phyloP scores from a whole-genome alignment of 1,140 invertebrate genomes.

The Lepidostoma basale region DNA sequence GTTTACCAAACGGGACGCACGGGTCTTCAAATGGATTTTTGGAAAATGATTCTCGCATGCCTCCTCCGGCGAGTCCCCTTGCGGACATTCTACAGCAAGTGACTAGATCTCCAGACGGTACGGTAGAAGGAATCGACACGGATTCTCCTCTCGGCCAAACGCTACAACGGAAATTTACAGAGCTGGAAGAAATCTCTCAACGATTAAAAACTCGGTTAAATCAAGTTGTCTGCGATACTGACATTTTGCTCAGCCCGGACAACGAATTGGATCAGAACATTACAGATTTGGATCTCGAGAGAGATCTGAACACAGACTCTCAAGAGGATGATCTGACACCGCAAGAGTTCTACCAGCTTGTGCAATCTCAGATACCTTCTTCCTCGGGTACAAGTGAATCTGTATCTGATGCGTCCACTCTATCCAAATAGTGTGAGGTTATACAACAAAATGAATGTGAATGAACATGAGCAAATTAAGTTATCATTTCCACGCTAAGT shows the following conservation, averaged over 20 bases:
- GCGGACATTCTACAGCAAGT: slow-evolving; percentile 56
- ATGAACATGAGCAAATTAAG: no score
- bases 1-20: slow-evolving; percentile 30
- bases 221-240: slow-evolving; percentile 58
- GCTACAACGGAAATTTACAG: slow-evolving; percentile 58
- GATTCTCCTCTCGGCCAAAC: slow-evolving; percentile 57
- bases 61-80: slow-evolving; percentile 49
- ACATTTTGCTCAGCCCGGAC: slow-evolving; percentile 58
- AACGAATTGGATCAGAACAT: slow-evolving; percentile 36
- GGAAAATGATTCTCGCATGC: slow-evolving; percentile 43
- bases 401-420: slow-evolving; percentile 34
- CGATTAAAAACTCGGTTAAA: slow-evolving; percentile 59
- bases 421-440: slow-evolving; percentile 36
- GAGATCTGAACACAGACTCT: slow-evolving; percentile 44
- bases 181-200: slow-evolving; percentile 59
- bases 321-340: slow-evolving; percentile 43
- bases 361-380: slow-evolving; percentile 36
- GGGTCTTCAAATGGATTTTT: slow-evolving; percentile 12
- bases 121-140: slow-evolving; percentile 58
- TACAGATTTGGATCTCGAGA: slow-evolving; percentile 39
- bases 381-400: slow-evolving; percentile 19
- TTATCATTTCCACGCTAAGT: no score
- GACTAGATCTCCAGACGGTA: slow-evolving; percentile 51
- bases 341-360: slow-evolving; percentile 40
- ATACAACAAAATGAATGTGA: no score